Base-by-base conservation (phyloP, 1,140 invertebrate species). In the Physella acuta region DNA sequence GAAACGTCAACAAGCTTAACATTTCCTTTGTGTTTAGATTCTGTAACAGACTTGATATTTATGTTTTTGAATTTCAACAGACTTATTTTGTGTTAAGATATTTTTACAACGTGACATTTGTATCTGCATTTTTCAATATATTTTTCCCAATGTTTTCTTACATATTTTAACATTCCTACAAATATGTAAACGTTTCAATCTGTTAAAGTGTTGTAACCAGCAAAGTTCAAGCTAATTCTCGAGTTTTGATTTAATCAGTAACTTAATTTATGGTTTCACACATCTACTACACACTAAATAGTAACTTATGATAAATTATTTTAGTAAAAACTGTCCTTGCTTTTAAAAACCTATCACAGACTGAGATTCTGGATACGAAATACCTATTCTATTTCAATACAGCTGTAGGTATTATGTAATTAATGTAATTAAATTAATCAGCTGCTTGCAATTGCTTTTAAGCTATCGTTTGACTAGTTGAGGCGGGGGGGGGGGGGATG, bases 1-100 rank as follows among this genome's bases (percentile, higher is more conserved):
- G 36, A 51, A 66, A 34, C 56, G 55, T 30, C 64, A 66, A 28
- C 36, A 33, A 60, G 14, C n/a, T n/a, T n/a, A n/a, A n/a, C n/a
- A n/a, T n/a, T n/a, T n/a, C n/a, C n/a, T n/a, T n/a, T 44, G 39
- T 11, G 20, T 20, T 11, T 11, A 44, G 39, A 44, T 11, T 8
- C 39, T 11, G 8, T 11, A 44, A 8, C 39, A 44, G 20, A 44
- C 20, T 20, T 8, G 39, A 44, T 11, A 44, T 11, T 8, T 44
- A 44, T 44, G 20, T 44, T 11, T 44, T 44, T 44, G 20, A 11
- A 11, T 44, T 44, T 44, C 8, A 44, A 44, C 8, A 8, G 20
- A 20, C 20, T 44, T 20, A 11, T 44, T 44, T 20, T 20, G 8
- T 44, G 8, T 44, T 20, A 44, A 44, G 39, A 44, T 8, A 11